These are phyloP conservation scores for Euthynnus affinis DNA, from an alignment of 2,797 vertebrate genomes.

Conservation along the genomic window DNA sequence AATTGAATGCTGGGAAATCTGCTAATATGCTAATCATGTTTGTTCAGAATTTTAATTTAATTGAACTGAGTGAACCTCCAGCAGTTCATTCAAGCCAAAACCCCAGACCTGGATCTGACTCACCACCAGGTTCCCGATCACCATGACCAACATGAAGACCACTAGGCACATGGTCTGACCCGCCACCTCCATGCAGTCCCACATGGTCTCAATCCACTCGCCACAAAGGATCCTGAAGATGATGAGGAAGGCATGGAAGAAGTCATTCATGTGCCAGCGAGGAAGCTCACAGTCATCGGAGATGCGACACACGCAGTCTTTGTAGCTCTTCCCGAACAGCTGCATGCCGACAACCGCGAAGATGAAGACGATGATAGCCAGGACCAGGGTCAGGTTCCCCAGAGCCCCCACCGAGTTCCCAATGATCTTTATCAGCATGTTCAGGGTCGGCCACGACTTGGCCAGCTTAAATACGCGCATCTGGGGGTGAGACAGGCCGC, in stretches of 20 bases:
- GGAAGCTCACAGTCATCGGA: constrained; percentile 88
- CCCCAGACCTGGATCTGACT: constrained; percentile 66
- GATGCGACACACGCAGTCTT: constrained; percentile 94
- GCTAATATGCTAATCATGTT: too few relatives aligned
- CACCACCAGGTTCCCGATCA: constrained; percentile 97
- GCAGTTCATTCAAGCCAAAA: too few relatives aligned
- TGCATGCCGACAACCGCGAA: constrained; percentile 98
- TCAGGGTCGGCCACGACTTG: constrained; percentile 97
- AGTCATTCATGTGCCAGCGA: constrained; percentile 97
- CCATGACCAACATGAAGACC: constrained; percentile 97
- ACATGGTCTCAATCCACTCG: constrained; percentile 99
- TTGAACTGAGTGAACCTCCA: too few relatives aligned
- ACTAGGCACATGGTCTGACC: constrained; percentile 92
- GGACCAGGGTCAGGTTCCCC: constrained; percentile 94
- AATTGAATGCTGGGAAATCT: too few relatives aligned
- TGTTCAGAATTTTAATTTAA: too few relatives aligned
- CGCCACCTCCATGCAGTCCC: constrained; percentile 96
- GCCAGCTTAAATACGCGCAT: constrained; percentile 97
- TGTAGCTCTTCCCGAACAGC: constrained; percentile 95
- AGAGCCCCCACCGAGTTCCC: constrained; percentile 95
- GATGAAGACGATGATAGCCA: constrained; percentile 98
- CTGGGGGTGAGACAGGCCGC: constrained; percentile 70
- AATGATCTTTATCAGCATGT: constrained; percentile 98
- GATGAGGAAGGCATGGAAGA: constrained; percentile 97
- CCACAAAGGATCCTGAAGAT: constrained; percentile 96